phyloP scores from a whole-genome alignment of 2,113 vertebrate species.

The Corydoras maculifer region DNA sequence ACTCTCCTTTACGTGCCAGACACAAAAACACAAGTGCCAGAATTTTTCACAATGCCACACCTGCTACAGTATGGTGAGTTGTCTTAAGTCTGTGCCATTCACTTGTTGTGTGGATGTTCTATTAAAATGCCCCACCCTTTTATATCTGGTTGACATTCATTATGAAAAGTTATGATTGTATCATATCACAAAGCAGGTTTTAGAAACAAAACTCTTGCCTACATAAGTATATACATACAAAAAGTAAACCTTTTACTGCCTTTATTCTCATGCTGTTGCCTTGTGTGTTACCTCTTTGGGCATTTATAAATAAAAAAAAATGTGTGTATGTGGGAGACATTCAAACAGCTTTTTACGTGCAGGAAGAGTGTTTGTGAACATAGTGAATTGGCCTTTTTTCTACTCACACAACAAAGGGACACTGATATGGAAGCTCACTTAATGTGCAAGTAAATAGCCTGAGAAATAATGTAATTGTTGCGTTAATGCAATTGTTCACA shows the following conservation, averaged over 20 bases:
- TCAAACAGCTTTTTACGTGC: slow-evolving; percentile 55
- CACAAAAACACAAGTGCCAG: slow-evolving; percentile 68
- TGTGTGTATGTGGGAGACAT: slow-evolving; percentile 29
- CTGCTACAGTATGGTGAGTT: slow-evolving; percentile 52
- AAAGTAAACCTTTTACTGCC: slow-evolving; percentile 27
- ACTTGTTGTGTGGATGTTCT: slow-evolving; percentile 44
- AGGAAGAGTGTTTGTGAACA: slow-evolving; percentile 61
- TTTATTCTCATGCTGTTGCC: slow-evolving; percentile 41
- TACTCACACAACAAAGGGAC: slow-evolving; percentile 46
- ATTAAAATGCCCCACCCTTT: slow-evolving; percentile 7
- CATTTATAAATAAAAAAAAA: slow-evolving; percentile 42
- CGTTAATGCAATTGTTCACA: slow-evolving; percentile 70
- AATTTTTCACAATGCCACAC: slow-evolving; percentile 67
- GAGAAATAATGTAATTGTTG: slow-evolving; percentile 72
- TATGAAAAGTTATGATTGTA: slow-evolving; percentile 8
- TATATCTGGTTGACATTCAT: slow-evolving; percentile 11
- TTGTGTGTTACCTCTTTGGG: slow-evolving; percentile 55
- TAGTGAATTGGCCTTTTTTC: slow-evolving; percentile 52
- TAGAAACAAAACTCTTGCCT: neutral
- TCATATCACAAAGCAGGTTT: slow-evolving; percentile 7
- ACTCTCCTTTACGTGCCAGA: slow-evolving; percentile 39
- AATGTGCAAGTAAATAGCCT: slow-evolving; percentile 51
- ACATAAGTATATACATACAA: slow-evolving; percentile 5
- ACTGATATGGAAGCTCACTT: slow-evolving; percentile 32
- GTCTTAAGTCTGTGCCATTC: slow-evolving; percentile 61